Evolutionary conservation across 1,140 invertebrate species (phyloP).

Genomic region (Acromyrmex charruanus): DNA sequence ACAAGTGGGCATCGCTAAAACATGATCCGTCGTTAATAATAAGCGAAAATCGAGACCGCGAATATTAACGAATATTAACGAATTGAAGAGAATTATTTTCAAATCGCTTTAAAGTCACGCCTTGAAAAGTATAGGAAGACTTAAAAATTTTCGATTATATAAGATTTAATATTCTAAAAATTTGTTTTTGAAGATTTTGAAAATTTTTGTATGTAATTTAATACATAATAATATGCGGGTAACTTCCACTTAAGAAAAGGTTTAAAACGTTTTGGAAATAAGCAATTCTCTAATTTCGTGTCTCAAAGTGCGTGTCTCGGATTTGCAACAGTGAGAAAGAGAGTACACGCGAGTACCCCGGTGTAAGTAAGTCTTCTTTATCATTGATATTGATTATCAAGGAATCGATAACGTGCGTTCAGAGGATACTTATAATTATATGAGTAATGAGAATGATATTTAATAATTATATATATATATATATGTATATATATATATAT

Average conservation of each 20-base stretch:
- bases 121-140: neutral
- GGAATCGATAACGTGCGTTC: slow-evolving; percentile 68
- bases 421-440: slow-evolving; percentile 82
- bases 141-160: neutral
- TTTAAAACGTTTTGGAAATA: slow-evolving; percentile 23
- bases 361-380: slow-evolving; percentile 67
- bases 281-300: neutral
- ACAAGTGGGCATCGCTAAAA: slow-evolving; percentile 13
- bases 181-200: neutral
- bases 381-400: slow-evolving; percentile 77
- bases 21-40: slow-evolving; percentile 16
- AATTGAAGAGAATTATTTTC: slow-evolving; percentile 7
- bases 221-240: neutral
- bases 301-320: slow-evolving; percentile 13
- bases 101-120: neutral
- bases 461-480: slow-evolving; percentile 74
- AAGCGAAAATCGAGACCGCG: slow-evolving; percentile 33
- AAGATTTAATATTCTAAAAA: neutral
- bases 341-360: slow-evolving; percentile 61
- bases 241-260: neutral
- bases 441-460: slow-evolving; percentile 79
- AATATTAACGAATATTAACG: neutral
- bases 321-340: slow-evolving; percentile 65
- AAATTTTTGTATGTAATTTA: neutral
- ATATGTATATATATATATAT: slow-evolving; percentile 34